Percentiles rank a stretch among this genome's conserved stretches.
Conservation (phyloP, 2,888 invertebrate species). For the Sphaerophoria rueppellii region DNA sequence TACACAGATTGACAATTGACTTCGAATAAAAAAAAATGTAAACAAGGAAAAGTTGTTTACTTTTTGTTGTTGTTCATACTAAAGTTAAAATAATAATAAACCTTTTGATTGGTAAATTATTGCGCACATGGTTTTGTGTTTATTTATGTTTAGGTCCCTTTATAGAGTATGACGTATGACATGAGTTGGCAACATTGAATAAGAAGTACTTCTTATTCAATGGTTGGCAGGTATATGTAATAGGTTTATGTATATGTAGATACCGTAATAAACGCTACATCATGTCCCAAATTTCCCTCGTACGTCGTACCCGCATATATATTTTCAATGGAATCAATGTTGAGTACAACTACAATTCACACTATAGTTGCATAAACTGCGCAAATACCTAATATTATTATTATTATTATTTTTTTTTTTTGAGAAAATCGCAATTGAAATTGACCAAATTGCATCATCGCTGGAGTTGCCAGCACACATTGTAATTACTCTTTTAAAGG, state of each 20-base stretch:
- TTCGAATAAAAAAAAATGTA: background rate
- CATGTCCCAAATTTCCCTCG: too few species aligned
- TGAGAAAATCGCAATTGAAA: background rate
- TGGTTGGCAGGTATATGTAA: too few species aligned
- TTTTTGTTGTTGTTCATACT: background rate
- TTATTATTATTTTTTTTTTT: background rate
- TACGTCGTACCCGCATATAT: too few species aligned
- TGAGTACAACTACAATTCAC: background rate
- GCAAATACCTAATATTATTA: too few species aligned
- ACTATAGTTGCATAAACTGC: constrained; percentile 28
- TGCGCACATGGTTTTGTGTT: constrained; percentile 47
- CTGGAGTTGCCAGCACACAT: background rate
- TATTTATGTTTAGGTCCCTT: background rate
- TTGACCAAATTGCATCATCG: constrained; percentile 27
- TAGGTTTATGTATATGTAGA: too few species aligned
- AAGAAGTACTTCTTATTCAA: too few species aligned
- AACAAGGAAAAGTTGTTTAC: background rate
- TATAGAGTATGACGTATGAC: too few species aligned
- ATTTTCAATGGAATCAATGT: too few species aligned
- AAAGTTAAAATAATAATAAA: background rate
- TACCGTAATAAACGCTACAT: too few species aligned
- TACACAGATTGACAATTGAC: background rate
- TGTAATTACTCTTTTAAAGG: too few species aligned
- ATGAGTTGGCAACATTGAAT: too few species aligned
- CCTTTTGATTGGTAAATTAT: constrained; percentile 20